Evolutionary conservation across 2,797 vertebrate species (phyloP).

Genomic region (Melanotaenia parkinsoni): DNA sequence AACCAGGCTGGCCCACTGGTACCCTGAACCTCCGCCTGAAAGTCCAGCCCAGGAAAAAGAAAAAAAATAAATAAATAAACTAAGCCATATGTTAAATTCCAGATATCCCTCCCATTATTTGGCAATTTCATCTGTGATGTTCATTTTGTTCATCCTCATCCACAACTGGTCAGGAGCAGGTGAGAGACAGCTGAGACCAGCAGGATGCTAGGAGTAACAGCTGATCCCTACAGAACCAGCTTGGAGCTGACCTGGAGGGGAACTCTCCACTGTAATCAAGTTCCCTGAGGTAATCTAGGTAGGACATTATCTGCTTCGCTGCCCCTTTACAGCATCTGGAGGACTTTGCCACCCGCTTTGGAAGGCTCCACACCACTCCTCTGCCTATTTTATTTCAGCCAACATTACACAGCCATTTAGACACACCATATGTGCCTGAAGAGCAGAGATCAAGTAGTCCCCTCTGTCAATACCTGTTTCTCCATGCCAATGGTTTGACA

Average conservation of each 20-base stretch:
- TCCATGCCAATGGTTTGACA: slow-evolving; percentile 18
- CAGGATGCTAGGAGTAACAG: slow-evolving; percentile 59
- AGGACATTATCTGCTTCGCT: slow-evolving; percentile 75
- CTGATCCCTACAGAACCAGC: slow-evolving; percentile 73
- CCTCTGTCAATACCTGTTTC: slow-evolving; percentile 13
- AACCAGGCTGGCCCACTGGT: not conserved
- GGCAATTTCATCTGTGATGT: not conserved
- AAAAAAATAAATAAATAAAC: not conserved
- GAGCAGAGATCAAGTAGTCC: slow-evolving; percentile 25
- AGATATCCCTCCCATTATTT: not conserved
- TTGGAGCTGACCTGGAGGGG: slow-evolving; percentile 75
- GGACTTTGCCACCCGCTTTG: slow-evolving; percentile 65
- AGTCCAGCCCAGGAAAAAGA: not conserved
- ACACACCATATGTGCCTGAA: slow-evolving; percentile 16
- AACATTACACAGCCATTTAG: slow-evolving; percentile 42
- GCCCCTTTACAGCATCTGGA: slow-evolving; percentile 71
- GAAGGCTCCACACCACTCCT: slow-evolving; percentile 47
- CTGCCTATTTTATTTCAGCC: slow-evolving; percentile 38
- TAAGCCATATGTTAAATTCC: not conserved
- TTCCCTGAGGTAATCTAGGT: slow-evolving; percentile 78
- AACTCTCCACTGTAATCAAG: slow-evolving; percentile 67
- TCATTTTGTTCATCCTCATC: slow-evolving; percentile 13
- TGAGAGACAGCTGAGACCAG: slow-evolving; percentile 80
- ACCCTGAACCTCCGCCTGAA: not conserved
- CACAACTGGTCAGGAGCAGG: slow-evolving; percentile 64